phyloP scores from a whole-genome alignment of 1,140 invertebrate species.

The Mylabris phalerata region DNA sequence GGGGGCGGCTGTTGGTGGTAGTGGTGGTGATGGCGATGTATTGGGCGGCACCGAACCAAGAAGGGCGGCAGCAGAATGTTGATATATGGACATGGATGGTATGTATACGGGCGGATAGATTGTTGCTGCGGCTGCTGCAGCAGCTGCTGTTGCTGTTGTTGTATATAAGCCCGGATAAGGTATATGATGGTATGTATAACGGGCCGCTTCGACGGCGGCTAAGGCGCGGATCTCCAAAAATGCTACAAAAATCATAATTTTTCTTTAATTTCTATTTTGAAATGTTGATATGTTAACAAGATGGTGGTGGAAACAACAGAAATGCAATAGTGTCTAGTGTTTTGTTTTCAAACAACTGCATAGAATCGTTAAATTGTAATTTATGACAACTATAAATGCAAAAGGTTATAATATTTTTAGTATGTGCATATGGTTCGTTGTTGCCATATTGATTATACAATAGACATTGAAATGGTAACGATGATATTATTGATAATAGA shows the following conservation, averaged over 20 bases:
- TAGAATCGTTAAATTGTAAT: slow-evolving; percentile 39
- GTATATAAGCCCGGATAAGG: slow-evolving; percentile 25
- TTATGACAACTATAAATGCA: slow-evolving; percentile 37
- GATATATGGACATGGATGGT: slow-evolving; percentile 26
- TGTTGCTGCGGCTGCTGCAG: slow-evolving; percentile 12
- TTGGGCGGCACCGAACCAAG: slow-evolving; percentile 16
- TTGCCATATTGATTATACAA: slow-evolving; percentile 16
- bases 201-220: slow-evolving; percentile 26
- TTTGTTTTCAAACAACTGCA: slow-evolving; percentile 40
- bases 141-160: not conserved
- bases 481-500: not conserved
- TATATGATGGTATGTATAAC: slow-evolving; percentile 27
- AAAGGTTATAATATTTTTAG: slow-evolving; percentile 40
- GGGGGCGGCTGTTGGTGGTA: slow-evolving; percentile 11
- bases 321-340: slow-evolving; percentile 4
- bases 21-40: slow-evolving; percentile 19
- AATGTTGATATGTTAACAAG: too few relatives aligned
- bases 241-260: slow-evolving; percentile 15
- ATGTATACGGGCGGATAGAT: slow-evolving; percentile 26
- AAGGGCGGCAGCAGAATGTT: slow-evolving; percentile 9
- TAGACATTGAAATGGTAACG: not conserved
- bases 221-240: slow-evolving; percentile 27
- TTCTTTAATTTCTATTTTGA: too few relatives aligned
- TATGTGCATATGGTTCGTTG: slow-evolving; percentile 33
- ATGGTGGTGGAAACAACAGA: not conserved